Evolutionary conservation across 2,113 vertebrate genomes (phyloP), one percentile per base, ranked within the genome.

Genomic region (Silurus meridionalis): DNA sequence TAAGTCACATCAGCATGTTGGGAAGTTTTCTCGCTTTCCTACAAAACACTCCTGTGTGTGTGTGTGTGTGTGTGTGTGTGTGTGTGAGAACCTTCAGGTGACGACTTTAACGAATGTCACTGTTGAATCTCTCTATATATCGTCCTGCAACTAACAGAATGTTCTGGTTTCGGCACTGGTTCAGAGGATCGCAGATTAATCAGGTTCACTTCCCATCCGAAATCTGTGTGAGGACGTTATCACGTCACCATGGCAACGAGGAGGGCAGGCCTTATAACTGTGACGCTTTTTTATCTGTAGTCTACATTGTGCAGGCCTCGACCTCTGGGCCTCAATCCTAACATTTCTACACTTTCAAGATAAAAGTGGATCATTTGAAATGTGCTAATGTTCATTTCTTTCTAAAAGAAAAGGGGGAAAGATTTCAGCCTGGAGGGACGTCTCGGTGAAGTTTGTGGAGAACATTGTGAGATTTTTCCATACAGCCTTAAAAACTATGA

Each of bases 251-350:
- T 86, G 10, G 60, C 63, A 9, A 57, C 57, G 11, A 52, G 67
- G 79, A 57, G 63, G 85, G 85, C 85, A 58, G 80, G 86, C 86
- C 86, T 87, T 87, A 87, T 83, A 67, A 87, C 86, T 87, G 86
- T 87, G 86, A 87, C 53, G 52, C 72, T 83, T 83, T 87, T 86
- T 86, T 86, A 82, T 86, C 67, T 87, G 19, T 13, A 87, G 58
- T 82, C 85, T 83, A 57, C 58, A 83, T 87, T 50, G 80, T 82
- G 60, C 72, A 66, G 71, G 71, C 86, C 61, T 37, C 28, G 61
- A 67, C 71, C 52, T 55, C 69, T 48, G 80, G 72, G 37, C 81
- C 71, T 48, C 50, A 58, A 25, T 58, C 37, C 1, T 2, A 37
- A 37, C 15, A 58, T 67, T 80, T 85, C 75, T 85, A 80, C 6